These are phyloP conservation scores for Gymnothorax reevesii DNA, from an alignment of 2,797 vertebrate species.

Conservation along the genomic window DNA sequence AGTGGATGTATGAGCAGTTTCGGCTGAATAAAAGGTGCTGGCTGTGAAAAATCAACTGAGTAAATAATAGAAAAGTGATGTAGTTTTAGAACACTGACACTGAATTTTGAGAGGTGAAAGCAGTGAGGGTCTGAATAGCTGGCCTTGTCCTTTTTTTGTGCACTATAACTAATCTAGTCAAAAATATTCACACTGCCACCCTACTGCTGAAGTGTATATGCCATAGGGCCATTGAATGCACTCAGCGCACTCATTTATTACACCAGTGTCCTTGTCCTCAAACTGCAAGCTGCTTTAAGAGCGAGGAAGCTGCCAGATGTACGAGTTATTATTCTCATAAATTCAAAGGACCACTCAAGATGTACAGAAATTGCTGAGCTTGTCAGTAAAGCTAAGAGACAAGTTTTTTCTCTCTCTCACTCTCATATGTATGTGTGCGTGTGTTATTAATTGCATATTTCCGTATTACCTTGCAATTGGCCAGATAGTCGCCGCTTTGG, in stretches of 20 bases:
- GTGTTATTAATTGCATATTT: too few species aligned
- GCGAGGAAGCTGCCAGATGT: background rate
- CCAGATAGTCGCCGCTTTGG: too few species aligned
- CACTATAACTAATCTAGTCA: background rate
- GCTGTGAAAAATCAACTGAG: too few species aligned
- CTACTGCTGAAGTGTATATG: conserved; percentile 45
- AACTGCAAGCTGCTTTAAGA: background rate
- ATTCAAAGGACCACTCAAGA: background rate
- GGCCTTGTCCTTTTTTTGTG: background rate
- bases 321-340: background rate
- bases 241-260: background rate
- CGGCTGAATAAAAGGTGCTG: too few species aligned
- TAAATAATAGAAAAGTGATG: too few species aligned
- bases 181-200: conserved; percentile 32
- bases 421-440: too few species aligned
- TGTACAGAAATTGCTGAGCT: background rate
- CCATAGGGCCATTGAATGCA: background rate
- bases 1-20: too few species aligned
- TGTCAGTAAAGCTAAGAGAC: background rate
- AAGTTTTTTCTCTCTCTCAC: background rate
- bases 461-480: too few species aligned
- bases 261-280: background rate
- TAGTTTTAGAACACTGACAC: too few species aligned
- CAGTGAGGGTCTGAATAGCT: background rate
- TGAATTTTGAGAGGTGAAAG: background rate